These are phyloP conservation scores for Crotalus adamanteus DNA, from an alignment of 2,797 vertebrate genomes.

Conservation along the genomic window DNA sequence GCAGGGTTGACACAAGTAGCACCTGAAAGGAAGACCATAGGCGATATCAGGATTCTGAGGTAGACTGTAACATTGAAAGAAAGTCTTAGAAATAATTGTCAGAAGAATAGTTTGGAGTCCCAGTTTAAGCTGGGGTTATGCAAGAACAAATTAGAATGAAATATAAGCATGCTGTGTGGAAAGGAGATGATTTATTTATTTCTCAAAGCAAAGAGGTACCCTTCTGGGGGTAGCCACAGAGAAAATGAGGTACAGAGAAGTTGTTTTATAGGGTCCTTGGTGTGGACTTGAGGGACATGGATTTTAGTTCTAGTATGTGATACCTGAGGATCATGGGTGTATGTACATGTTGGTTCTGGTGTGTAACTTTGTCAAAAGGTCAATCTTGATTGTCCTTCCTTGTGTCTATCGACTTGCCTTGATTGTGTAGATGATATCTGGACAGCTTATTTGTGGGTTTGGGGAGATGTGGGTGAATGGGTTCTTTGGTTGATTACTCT, in stretches of 20 bases:
- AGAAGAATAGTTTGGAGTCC: not conserved
- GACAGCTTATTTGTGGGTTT: not conserved
- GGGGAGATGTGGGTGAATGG: not conserved
- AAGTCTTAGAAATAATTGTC: not conserved
- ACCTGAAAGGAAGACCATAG: not conserved
- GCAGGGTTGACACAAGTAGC: not conserved
- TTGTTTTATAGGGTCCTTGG: not conserved
- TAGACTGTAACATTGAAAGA: not conserved
- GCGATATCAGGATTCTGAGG: not conserved
- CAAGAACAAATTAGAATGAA: not conserved
- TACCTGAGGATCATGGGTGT: not conserved
- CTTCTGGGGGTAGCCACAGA: not conserved
- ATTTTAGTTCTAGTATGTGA: not conserved
- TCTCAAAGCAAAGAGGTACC: not conserved
- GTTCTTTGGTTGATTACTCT: not conserved
- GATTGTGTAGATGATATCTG: not conserved
- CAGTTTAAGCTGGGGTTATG: not conserved
- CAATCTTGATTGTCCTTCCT: not conserved
- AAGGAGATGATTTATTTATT: not conserved
- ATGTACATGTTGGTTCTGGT: not conserved
- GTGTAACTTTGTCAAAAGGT: not conserved
- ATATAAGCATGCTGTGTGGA: not conserved
- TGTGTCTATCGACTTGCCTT: not conserved
- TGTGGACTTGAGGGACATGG: not conserved
- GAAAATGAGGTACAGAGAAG: not conserved